phyloP scores from a whole-genome alignment of 1,140 invertebrate species.

The Eciton burchellii region DNA sequence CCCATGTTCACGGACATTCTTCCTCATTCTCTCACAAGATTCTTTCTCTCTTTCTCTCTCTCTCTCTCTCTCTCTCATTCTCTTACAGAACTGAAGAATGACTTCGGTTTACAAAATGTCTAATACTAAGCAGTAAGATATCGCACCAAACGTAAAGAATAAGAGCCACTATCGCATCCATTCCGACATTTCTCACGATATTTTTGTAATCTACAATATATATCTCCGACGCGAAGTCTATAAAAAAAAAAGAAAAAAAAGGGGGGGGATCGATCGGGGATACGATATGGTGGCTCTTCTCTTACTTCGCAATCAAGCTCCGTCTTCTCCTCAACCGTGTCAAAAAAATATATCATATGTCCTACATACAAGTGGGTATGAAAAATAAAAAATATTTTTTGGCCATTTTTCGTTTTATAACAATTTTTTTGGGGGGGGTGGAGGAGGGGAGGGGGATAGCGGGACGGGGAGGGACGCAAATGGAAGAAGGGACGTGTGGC shows the following conservation, averaged over 20 bases:
- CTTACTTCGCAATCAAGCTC: constrained; percentile 57
- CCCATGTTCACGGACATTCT: constrained; percentile 34
- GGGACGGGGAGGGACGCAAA: no score
- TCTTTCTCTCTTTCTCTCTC: constrained; percentile 56
- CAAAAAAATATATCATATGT: constrained; percentile 70
- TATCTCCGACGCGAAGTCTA: not conserved
- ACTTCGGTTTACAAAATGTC: constrained; percentile 55
- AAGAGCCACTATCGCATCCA: constrained; percentile 7
- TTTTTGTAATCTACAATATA: not conserved
- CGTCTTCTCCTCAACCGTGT: constrained; percentile 51
- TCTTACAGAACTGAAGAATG: constrained; percentile 39
- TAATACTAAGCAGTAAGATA: constrained; percentile 61
- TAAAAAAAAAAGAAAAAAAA: no score
- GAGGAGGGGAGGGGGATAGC: no score
- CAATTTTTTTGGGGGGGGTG: constrained; percentile 61
- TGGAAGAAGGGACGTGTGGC: constrained; percentile 15
- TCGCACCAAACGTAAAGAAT: constrained; percentile 56
- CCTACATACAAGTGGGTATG: constrained; percentile 74
- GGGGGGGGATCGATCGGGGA: no score
- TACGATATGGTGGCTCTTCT: constrained; percentile 24
- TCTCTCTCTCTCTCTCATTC: constrained; percentile 5
- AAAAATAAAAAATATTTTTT: constrained; percentile 80
- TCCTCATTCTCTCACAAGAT: constrained; percentile 53
- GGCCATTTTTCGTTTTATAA: constrained; percentile 71
- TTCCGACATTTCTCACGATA: not conserved